A percentile compares a stretch with the other conserved stretches of the same genome.
phyloP scores from a whole-genome alignment of 1,140 invertebrate genomes.

The Monomorium pharaonis region DNA sequence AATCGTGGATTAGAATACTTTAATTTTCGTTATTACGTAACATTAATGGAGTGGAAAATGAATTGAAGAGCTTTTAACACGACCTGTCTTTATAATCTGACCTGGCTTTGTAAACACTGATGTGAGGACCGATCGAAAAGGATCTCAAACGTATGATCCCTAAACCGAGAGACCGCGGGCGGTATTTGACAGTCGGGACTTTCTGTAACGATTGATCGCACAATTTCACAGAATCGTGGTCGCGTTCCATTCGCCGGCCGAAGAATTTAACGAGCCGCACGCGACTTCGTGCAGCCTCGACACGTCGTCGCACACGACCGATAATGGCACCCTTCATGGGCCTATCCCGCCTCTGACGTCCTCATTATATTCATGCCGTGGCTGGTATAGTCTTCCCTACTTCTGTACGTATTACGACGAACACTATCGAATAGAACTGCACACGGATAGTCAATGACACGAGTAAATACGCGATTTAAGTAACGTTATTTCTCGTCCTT shows the following conservation, averaged over 20 bases:
- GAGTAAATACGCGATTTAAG: background rate
- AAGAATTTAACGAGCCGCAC: constrained; percentile 55
- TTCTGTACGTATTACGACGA: background rate
- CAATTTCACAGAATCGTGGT: constrained; percentile 47
- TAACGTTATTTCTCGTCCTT: background rate
- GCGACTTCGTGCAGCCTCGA: constrained; percentile 9
- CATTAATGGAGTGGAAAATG: background rate
- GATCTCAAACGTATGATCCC: background rate
- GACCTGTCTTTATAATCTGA: background rate
- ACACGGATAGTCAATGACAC: background rate
- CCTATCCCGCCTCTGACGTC: constrained; percentile 1
- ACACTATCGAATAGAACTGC: background rate
- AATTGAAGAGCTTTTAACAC: background rate
- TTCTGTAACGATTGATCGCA: constrained; percentile 47
- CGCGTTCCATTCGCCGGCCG: constrained; percentile 1
- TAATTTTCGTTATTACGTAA: background rate
- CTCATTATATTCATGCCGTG: constrained; percentile 26
- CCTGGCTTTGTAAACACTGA: background rate
- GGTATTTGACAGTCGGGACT: constrained; percentile 18
- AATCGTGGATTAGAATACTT: background rate
- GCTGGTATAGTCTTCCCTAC: background rate
- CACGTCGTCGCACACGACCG: constrained; percentile 39
- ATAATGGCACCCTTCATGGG: constrained; percentile 28
- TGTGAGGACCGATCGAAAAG: background rate
- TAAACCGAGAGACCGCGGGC: background rate